Conservation (phyloP, 2,888 invertebrate genomes). For the Athalia rosae region DNA sequence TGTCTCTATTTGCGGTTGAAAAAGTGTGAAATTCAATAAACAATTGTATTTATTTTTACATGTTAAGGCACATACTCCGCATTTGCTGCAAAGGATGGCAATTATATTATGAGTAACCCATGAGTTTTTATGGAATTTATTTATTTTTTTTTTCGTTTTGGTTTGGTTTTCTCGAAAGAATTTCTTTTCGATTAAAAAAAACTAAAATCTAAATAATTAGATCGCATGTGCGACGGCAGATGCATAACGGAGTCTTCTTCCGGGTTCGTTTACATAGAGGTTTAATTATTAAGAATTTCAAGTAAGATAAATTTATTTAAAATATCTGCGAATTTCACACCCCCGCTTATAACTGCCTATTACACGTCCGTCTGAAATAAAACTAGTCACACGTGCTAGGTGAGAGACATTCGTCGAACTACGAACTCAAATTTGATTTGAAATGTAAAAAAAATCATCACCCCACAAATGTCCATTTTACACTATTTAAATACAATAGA, state of each 20-base stretch:
- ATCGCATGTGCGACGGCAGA: conserved; percentile 40
- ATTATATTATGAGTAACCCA: not conserved
- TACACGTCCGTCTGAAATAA: conserved; percentile 56
- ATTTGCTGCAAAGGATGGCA: not conserved
- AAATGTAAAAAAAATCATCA: conserved; percentile 34
- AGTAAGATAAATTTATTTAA: not conserved
- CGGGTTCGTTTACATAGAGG: conserved; percentile 7
- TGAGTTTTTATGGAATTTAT: not conserved
- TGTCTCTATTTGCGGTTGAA: conserved; percentile 1
- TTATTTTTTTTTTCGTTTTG: not conserved
- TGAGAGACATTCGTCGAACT: conserved; percentile 73
- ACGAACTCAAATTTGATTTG: conserved; percentile 72
- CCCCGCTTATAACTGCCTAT: conserved; percentile 32
- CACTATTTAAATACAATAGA: conserved; percentile 74
- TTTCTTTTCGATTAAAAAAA: too few relatives aligned
- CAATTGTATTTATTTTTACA: conserved; percentile 57
- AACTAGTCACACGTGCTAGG: conserved; percentile 70
- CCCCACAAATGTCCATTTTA: conserved; percentile 68
- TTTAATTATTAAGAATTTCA: not conserved
- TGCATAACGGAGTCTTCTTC: not conserved
- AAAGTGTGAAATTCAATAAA: conserved; percentile 42
- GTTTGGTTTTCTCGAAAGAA: not conserved
- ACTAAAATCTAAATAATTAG: conserved; percentile 49
- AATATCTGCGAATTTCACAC: conserved; percentile 31
- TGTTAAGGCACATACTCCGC: conserved; percentile 30